Evolutionary conservation across 2,797 vertebrate species (phyloP).

Genomic region (Sardinella longiceps): DNA sequence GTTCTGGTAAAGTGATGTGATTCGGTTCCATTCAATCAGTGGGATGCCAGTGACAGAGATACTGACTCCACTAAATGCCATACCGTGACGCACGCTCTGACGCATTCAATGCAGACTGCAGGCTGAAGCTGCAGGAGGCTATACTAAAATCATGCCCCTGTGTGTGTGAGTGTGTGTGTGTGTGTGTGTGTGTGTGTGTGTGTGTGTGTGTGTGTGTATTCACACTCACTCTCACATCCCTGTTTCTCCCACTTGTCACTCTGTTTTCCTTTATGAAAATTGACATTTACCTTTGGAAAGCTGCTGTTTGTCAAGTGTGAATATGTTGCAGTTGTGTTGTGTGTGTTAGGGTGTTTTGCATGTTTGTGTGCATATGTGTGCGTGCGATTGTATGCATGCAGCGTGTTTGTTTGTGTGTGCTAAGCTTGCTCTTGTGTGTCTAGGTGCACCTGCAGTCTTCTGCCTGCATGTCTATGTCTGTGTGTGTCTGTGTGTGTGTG

Average conservation of each 20-base stretch:
- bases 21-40: not conserved
- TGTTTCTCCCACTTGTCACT: not conserved
- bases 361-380: too few species aligned
- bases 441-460: too few species aligned
- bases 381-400: too few species aligned
- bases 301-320: not conserved
- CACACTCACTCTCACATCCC: not conserved
- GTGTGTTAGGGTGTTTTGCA: too few species aligned
- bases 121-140: not conserved
- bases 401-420: too few species aligned
- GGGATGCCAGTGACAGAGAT: not conserved
- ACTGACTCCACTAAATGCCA: not conserved
- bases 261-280: not conserved
- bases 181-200: not conserved
- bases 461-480: too few species aligned
- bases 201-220: not conserved
- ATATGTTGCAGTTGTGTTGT: not conserved
- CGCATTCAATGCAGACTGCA: not conserved
- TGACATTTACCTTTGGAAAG: not conserved
- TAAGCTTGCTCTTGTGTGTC: too few species aligned
- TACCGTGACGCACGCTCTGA: not conserved
- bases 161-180: not conserved
- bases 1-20: not conserved
- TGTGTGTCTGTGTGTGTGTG: not conserved
- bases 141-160: not conserved